Conservation (phyloP, 2,113 vertebrate species). For the Phylloscopus trochilus region DNA sequence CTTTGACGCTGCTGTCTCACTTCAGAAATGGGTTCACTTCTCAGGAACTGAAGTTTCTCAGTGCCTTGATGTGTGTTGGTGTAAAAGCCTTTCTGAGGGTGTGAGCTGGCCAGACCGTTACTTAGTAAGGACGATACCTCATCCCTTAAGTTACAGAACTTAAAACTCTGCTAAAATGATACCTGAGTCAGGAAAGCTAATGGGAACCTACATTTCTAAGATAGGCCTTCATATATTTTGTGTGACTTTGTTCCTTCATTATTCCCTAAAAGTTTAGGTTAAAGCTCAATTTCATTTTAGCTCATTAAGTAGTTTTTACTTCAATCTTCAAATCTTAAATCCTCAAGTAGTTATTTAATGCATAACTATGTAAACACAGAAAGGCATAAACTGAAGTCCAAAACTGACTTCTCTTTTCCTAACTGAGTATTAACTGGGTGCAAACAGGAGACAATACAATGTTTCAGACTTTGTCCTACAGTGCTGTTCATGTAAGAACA, state of each 20-base stretch:
- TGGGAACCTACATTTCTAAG: neutral
- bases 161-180: neutral
- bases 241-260: neutral
- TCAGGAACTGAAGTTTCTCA: neutral
- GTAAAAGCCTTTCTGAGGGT: neutral
- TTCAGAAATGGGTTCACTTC: neutral
- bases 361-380: neutral
- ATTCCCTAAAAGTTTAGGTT: neutral
- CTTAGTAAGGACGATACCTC: neutral
- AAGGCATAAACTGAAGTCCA: neutral
- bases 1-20: neutral
- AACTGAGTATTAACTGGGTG: neutral
- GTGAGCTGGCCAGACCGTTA: neutral
- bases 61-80: neutral
- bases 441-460: neutral
- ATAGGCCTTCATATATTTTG: neutral
- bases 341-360: neutral
- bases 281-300: accelerated
- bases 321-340: neutral
- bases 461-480: neutral
- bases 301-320: neutral
- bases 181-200: neutral
- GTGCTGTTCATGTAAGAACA: accelerated
- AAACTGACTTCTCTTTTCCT: neutral
- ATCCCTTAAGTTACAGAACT: neutral